Base-by-base conservation (phyloP, 1,140 invertebrate species). In the Tribolium castaneum region DNA sequence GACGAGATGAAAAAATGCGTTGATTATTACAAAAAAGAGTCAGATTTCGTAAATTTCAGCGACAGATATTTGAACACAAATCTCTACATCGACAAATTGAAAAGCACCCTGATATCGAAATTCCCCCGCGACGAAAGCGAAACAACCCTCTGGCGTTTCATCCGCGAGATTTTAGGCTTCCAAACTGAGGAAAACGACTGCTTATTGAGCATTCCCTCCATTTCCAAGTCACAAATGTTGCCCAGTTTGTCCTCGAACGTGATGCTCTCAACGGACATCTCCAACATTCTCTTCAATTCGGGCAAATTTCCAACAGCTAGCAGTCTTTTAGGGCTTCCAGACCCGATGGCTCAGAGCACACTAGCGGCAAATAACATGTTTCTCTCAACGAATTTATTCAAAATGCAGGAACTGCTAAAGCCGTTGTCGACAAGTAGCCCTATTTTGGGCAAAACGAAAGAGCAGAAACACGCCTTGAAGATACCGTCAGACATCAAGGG, bases 1-100 rank as follows among this genome's bases (percentile, higher is more conserved):
- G 92, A 93, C 80, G 95, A 97, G 89, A 95, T 98, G 90, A 93
- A 93, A 88, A 91, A 93, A 83, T 93, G 95, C 84, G 92, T 94
- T 6, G 94, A 97, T 82, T 97, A 95, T 87, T 97, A 97, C 83
- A 91, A 91, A 81, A 91, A 92, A 66, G 92, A 95, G 80, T 91
- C 92, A 13, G 94, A 96, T 81, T 90, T 92, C 54, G 90, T 97
- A 2, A 91, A 94, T 81, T 97, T 98, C 83, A 91, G 89, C 76
- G 91, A 93, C 12, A 90, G 91, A 79, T 96, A 92, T 83, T 92
- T 92, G 84, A 91, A 91, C 34, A 92, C 92, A 82, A 92, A 92
- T 6, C 93, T 92, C 0, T 95, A 92, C 86, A 89, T 95, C 50
- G 94, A 96, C 82, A 95, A 95, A 87, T 85, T 96, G 78, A 95